These are phyloP conservation scores for Sylvietta virens DNA, from an alignment of 2,113 vertebrate genomes.

Conservation along the genomic window DNA sequence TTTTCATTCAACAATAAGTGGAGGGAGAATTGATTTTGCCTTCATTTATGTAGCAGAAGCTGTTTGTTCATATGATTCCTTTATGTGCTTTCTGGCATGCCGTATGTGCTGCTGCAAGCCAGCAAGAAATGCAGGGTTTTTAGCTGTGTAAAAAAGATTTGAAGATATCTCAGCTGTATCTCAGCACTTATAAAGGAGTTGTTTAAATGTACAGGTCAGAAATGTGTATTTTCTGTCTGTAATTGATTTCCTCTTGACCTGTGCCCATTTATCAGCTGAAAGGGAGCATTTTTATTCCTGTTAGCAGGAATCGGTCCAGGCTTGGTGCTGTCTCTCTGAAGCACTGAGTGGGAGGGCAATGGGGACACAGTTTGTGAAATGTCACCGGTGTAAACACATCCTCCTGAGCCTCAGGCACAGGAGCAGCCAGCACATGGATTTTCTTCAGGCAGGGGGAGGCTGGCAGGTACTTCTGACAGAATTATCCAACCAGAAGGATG, in stretches of 20 bases:
- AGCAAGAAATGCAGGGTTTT: not conserved
- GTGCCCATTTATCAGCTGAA: not conserved
- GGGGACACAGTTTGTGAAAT: conserved; percentile 19
- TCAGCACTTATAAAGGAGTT: not conserved
- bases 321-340: not conserved
- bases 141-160: not conserved
- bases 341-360: not conserved
- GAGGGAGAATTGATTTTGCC: not conserved
- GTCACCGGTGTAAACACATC: not conserved
- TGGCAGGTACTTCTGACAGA: not conserved
- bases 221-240: not conserved
- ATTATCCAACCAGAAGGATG: not conserved
- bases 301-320: not conserved
- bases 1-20: not conserved
- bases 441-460: not conserved
- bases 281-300: not conserved
- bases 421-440: not conserved
- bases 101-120: not conserved
- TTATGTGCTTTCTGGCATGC: not conserved
- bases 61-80: not conserved
- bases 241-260: not conserved
- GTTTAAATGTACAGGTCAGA: not conserved
- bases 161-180: not conserved
- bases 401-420: not conserved
- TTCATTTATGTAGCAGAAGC: not conserved